Conservation (phyloP, 2,113 vertebrate species). For the Cynocephalus volans region DNA sequence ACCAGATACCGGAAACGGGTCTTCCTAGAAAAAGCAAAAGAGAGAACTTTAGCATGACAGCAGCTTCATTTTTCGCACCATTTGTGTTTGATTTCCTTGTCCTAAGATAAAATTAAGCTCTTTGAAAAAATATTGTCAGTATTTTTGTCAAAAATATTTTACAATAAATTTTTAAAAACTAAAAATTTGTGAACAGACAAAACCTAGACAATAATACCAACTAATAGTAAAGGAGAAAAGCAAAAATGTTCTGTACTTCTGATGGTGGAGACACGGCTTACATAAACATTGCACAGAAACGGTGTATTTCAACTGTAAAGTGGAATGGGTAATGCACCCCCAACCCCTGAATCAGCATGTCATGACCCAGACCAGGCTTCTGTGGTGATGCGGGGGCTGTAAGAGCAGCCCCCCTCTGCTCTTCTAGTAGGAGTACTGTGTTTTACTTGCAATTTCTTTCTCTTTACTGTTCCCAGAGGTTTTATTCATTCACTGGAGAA, state of each 20-base stretch:
- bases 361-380: not conserved
- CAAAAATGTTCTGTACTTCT: not conserved
- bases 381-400: not conserved
- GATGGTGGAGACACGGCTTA: not conserved
- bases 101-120: not conserved
- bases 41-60: not conserved
- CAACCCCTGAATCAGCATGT: not conserved
- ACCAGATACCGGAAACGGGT: not conserved
- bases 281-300: not conserved
- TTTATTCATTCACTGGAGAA: not conserved
- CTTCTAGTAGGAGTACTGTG: not conserved
- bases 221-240: not conserved
- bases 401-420: not conserved
- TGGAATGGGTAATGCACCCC: not conserved
- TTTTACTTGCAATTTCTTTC: not conserved
- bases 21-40: not conserved
- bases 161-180: not conserved
- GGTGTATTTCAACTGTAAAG: not conserved
- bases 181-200: constrained; percentile 1
- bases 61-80: not conserved
- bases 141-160: constrained; percentile 27
- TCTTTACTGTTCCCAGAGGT: not conserved
- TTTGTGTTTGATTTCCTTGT: not conserved
- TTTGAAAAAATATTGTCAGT: constrained; percentile 2
- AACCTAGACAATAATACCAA: not conserved